These are phyloP conservation scores for Cacatua alba DNA, from an alignment of 2,113 vertebrate species.

Conservation along the genomic window DNA sequence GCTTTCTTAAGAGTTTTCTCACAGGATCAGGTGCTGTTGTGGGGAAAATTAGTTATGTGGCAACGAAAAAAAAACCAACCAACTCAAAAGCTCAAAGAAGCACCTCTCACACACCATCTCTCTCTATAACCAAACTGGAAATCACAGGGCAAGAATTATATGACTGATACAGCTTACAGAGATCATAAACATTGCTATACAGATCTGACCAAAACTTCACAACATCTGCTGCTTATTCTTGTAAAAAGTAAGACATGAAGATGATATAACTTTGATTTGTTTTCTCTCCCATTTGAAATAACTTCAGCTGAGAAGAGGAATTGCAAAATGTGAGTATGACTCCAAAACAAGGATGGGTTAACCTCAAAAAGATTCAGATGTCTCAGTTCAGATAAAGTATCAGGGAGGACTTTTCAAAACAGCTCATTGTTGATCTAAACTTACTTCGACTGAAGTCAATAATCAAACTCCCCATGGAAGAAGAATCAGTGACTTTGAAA, in stretches of 20 bases:
- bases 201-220: neutral
- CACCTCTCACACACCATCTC: neutral
- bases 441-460: slow-evolving; percentile 43
- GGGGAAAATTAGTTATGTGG: neutral
- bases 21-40: neutral
- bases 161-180: neutral
- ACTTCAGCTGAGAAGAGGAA: neutral
- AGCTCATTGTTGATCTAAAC: slow-evolving; percentile 49
- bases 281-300: neutral
- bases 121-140: neutral
- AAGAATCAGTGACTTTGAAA: slow-evolving; percentile 61
- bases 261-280: neutral
- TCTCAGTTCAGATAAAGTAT: slow-evolving; percentile 18
- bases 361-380: neutral
- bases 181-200: neutral
- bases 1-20: neutral
- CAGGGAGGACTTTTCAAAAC: slow-evolving; percentile 45
- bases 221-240: neutral
- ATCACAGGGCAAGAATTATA: neutral
- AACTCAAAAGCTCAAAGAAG: neutral
- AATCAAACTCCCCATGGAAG: slow-evolving; percentile 51
- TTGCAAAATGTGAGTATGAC: neutral
- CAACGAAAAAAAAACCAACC: neutral
- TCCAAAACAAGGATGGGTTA: neutral
- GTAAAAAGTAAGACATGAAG: neutral